Evolutionary conservation across 2,797 vertebrate species (phyloP), one percentile per base, ranked within the genome.

Genomic region (Columba guinea): DNA sequence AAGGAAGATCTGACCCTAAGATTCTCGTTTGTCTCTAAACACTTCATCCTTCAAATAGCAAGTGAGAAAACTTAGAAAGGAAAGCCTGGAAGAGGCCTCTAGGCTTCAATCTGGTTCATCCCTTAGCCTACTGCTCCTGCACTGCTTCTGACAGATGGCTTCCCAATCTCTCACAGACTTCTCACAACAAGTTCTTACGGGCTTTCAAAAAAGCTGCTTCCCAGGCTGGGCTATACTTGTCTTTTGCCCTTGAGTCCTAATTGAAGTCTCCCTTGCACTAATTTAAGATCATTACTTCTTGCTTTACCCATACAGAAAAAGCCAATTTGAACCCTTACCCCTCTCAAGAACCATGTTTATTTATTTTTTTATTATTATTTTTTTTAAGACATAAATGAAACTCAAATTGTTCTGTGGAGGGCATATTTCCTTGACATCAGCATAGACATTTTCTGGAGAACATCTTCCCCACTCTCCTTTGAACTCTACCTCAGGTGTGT

Each of bases 61-160:
- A 85, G 75, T 35, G 41, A 16, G 69, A 81, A 92, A 86, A 73
- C 10, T 53, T 41, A 15, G 56, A 85, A 75, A 75, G 8, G 7
- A 49, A 84, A 86, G n/a, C 49, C 88, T 95, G 52, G 55, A 94
- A 95, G 77, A 92, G 51, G 44, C 52, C 80, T 88, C 27, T n/a
- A 73, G 35, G 28, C 39, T 82, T 94, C 56, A 21, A 21, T 48
- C 37, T 81, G 17, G 27, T 62, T 94, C 62, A 73, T 84, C 23
- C 46, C 41, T 62, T 69, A 65, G 67, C 48, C 67, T 91, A 35
- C 28, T 74, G 26, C 44, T 85, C 32, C 28, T 14, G 5, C 23
- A 56, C 27, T 77, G 11, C 23, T 75, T 62, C 77, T 73, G 24
- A 59, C 48, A 92, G 70, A 69, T 63, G 73, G 52, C 12, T 82